A percentile compares a stretch with the other conserved stretches of the same genome.
These are phyloP conservation scores for Sula dactylatra DNA, from an alignment of 2,113 vertebrate species.

Conservation along the genomic window DNA sequence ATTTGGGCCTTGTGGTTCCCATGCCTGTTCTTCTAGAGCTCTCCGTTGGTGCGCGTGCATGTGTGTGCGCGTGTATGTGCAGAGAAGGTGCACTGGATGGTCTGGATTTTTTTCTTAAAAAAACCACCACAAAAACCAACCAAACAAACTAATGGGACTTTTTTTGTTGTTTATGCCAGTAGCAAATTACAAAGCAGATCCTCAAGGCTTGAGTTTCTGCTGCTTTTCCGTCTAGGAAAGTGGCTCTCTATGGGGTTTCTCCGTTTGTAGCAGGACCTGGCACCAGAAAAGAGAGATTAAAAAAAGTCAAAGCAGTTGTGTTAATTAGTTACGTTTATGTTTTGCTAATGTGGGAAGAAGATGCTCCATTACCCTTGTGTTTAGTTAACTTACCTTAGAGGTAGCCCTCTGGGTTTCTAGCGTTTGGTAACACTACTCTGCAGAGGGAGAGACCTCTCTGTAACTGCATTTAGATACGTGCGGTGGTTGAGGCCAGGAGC, in stretches of 20 bases:
- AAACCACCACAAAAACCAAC: background rate
- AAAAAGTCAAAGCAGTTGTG: constrained; percentile 10
- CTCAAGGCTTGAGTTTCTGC: constrained; percentile 17
- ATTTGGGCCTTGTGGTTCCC: constrained; percentile 1
- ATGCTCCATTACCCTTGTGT: constrained; percentile 7
- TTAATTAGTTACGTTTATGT: constrained; percentile 35
- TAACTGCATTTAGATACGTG: background rate
- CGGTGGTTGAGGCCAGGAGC: background rate
- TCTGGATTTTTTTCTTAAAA: constrained; percentile 11
- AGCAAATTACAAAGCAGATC: constrained; percentile 30
- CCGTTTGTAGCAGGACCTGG: constrained; percentile 40
- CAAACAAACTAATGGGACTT: constrained; percentile 41
- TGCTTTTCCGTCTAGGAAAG: background rate
- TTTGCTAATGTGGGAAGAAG: constrained; percentile 50
- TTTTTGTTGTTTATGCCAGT: constrained; percentile 44
- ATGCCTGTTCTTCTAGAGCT: constrained; percentile 47
- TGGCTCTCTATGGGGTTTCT: background rate
- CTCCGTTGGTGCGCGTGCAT: background rate
- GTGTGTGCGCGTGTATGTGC: background rate
- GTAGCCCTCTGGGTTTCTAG: background rate
- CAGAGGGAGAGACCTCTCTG: accelerated
- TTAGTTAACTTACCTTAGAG: background rate
- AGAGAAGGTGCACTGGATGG: constrained; percentile 21
- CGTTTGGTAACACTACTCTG: background rate
- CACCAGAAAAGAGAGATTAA: constrained; percentile 4